Base-by-base conservation (phyloP, 1,140 invertebrate species). In the Nephotettix cincticeps region DNA sequence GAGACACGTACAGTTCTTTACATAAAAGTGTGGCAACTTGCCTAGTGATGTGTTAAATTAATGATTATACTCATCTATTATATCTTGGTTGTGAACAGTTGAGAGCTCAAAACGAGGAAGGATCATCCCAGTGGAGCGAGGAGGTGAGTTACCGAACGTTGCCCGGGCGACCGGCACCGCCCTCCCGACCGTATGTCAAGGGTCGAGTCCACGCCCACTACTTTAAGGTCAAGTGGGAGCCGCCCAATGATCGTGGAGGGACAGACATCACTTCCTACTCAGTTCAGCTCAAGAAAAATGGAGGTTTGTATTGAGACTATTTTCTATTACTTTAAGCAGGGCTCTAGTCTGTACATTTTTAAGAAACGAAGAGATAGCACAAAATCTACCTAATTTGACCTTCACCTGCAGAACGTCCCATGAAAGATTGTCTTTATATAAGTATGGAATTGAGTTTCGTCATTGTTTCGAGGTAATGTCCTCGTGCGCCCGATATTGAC, bases 171-270 rank as follows among this genome's bases (percentile, higher is more conserved):
- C 93, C 94, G 0, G 83, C 83, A 0, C 81, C 88, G n/a, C 93
- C 93, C 4, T 84, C 88, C 0, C 88, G 91, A 75, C 92, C 91
- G 0, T 79, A 84, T 66, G 83, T 91, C 1, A 93, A 93, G 77
- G 93, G 93, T 21, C 89, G 91, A 76, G 87, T 93, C 28, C 90
- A 92, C 80, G 86, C 92, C n/a, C 86, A 89, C 40, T 86, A 85
- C 28, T 93, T 94, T 77, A 87, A 87, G 63, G 83, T 94, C 36
- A 87, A 87, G 69, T 96, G 94, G 94, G 92, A 93, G 36, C 86
- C 92, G 21, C 92, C 93, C 0, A 74, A 80, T n/a, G 91, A 94
- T 76, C 84, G 85, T 70, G 93, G 93, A 19, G 93, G 93, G 17
- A 86, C 90, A 0, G 84, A 88, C n/a, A 86, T 95, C 65, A 85